A percentile compares a stretch with the other conserved stretches of the same genome.
phyloP scores from a whole-genome alignment of 2,888 invertebrate species.

The Plagodis pulveraria region DNA sequence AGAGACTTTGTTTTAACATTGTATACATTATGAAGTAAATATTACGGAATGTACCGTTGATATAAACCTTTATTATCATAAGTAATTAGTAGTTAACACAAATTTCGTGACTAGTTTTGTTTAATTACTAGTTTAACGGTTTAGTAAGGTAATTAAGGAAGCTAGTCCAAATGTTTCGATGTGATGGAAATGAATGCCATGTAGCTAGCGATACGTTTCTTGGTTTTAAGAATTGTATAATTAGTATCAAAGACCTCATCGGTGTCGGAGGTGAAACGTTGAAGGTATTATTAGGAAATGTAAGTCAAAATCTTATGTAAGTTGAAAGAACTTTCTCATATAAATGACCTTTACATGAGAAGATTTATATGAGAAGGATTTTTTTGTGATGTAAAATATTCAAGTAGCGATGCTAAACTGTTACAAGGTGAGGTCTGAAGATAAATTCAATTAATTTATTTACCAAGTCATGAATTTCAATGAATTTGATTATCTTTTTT shows the following conservation, averaged over 20 bases:
- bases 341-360: neutral
- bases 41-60: slow-evolving; percentile 57
- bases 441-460: slow-evolving; percentile 40
- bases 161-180: slow-evolving; percentile 83
- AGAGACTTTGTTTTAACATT: slow-evolving; percentile 58
- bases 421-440: slow-evolving; percentile 38
- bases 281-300: slow-evolving; percentile 45
- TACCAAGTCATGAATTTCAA: slow-evolving; percentile 44
- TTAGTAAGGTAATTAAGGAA: slow-evolving; percentile 80
- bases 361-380: slow-evolving; percentile 3
- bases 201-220: slow-evolving; percentile 64
- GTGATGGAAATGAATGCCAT: slow-evolving; percentile 81
- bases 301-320: slow-evolving; percentile 27
- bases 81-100: slow-evolving; percentile 57
- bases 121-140: slow-evolving; percentile 77
- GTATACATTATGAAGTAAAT: slow-evolving; percentile 60
- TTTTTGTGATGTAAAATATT: slow-evolving; percentile 10
- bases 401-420: slow-evolving; percentile 9
- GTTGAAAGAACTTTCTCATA: neutral
- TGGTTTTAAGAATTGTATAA: slow-evolving; percentile 44
- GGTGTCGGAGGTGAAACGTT: slow-evolving; percentile 42
- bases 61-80: slow-evolving; percentile 54
- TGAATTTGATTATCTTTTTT: slow-evolving; percentile 40
- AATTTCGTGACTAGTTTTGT: slow-evolving; percentile 78
- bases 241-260: slow-evolving; percentile 41